phyloP scores from a whole-genome alignment of 2,113 vertebrate genomes.

The Actenoides lindsayi region DNA sequence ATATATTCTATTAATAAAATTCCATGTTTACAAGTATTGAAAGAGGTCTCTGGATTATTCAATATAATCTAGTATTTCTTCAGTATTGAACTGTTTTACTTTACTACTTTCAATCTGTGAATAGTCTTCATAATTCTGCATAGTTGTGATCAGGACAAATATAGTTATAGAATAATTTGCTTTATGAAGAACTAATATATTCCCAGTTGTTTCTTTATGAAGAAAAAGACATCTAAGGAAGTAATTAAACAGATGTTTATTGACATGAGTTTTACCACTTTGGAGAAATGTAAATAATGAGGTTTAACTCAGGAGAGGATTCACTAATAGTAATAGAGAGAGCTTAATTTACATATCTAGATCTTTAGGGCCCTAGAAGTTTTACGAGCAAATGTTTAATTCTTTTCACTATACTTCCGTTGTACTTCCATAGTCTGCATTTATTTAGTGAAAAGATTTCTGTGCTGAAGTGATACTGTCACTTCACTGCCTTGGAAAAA shows the following conservation, averaged over 20 bases:
- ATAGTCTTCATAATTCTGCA: background rate
- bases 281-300: constrained; percentile 22
- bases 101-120: background rate
- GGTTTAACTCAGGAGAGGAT: background rate
- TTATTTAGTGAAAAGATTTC: background rate
- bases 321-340: background rate
- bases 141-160: background rate
- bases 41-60: background rate
- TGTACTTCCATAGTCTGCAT: background rate
- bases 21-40: background rate
- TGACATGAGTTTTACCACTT: background rate
- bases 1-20: background rate
- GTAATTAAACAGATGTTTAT: constrained; percentile 54
- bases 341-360: background rate
- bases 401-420: background rate
- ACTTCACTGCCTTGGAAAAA: constrained; percentile 7
- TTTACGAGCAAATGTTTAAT: background rate
- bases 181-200: background rate
- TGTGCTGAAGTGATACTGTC: constrained; percentile 9
- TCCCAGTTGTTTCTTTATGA: constrained; percentile 15
- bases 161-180: background rate
- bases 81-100: background rate
- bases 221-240: constrained; percentile 20
- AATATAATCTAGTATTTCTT: background rate
- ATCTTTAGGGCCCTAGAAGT: background rate